These are phyloP conservation scores for Caligus rogercresseyi DNA, from an alignment of 1,140 invertebrate species.

Conservation along the genomic window DNA sequence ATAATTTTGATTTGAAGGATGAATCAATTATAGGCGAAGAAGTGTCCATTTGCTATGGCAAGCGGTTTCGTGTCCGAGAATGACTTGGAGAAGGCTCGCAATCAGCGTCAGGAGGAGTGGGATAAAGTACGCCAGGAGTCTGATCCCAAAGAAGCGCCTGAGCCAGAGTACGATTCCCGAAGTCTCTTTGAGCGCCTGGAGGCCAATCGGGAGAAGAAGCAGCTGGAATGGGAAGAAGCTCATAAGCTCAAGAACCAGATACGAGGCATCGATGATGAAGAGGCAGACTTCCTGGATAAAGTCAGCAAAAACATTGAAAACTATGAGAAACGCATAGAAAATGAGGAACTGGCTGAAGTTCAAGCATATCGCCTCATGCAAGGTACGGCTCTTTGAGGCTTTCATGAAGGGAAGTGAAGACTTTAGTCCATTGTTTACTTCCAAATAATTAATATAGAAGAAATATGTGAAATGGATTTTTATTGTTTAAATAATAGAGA, in stretches of 20 bases:
- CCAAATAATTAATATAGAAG: background rate
- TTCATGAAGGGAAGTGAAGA: background rate
- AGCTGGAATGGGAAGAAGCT: constrained; percentile 16
- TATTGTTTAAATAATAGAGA: background rate
- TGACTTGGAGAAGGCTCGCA: background rate
- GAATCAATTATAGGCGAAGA: background rate
- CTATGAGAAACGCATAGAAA: background rate
- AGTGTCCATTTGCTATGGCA: background rate
- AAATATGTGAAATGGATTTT: background rate
- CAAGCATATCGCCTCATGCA: background rate
- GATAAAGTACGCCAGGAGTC: constrained; percentile 14
- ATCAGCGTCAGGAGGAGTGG: constrained; percentile 16
- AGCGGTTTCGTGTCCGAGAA: constrained; percentile 14
- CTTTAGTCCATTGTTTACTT: no score
- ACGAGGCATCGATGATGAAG: constrained; percentile 17
- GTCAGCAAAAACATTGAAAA: background rate
- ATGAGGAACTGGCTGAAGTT: background rate
- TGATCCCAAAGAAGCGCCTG: constrained; percentile 12
- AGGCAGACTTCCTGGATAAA: constrained; percentile 19
- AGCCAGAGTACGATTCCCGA: background rate
- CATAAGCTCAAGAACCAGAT: constrained; percentile 18
- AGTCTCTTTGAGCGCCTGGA: constrained; percentile 16
- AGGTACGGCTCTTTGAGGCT: no score
- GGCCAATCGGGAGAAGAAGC: constrained; percentile 4
- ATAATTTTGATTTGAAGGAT: no score